Evolutionary conservation across 2,888 invertebrate genomes (phyloP).

Genomic region (Drosophila borealis): DNA sequence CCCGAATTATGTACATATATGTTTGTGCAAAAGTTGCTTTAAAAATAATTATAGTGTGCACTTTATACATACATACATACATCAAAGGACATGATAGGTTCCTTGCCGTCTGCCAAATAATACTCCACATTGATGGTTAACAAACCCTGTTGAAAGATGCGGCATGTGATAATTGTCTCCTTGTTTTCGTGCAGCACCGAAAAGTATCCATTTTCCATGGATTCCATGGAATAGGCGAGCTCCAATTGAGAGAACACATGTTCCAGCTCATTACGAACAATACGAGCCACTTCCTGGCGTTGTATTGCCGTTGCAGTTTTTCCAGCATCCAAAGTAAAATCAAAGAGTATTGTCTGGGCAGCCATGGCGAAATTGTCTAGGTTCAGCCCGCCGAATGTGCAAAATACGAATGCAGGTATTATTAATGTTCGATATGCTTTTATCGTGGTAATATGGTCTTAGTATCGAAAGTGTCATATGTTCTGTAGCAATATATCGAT

Average conservation of each 20-base stretch:
- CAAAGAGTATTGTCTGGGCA: conserved; percentile 91
- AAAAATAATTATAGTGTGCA: conserved; percentile 14
- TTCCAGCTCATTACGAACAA: conserved; percentile 89
- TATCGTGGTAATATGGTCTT: conserved; percentile 14
- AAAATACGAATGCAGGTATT: conserved; percentile 49
- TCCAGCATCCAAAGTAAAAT: conserved; percentile 91
- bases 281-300: conserved; percentile 88
- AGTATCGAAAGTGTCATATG: conserved; percentile 18
- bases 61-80: conserved; percentile 85
- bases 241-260: conserved; percentile 90
- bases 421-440: conserved; percentile 16
- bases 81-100: conserved; percentile 90
- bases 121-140: conserved; percentile 94
- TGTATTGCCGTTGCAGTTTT: conserved; percentile 89
- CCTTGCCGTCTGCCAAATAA: conserved; percentile 90
- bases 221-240: conserved; percentile 87
- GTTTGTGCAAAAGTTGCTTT: conserved; percentile 12
- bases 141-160: conserved; percentile 89
- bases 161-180: conserved; percentile 89
- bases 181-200: conserved; percentile 90
- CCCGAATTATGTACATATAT: conserved; percentile 22
- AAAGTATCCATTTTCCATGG: conserved; percentile 89
- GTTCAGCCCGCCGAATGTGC: conserved; percentile 49
- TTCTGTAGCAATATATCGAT: conserved; percentile 3
- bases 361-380: conserved; percentile 86